Base-by-base conservation (phyloP, 2,888 invertebrate genomes). In the Polydrusus tereticollis region DNA sequence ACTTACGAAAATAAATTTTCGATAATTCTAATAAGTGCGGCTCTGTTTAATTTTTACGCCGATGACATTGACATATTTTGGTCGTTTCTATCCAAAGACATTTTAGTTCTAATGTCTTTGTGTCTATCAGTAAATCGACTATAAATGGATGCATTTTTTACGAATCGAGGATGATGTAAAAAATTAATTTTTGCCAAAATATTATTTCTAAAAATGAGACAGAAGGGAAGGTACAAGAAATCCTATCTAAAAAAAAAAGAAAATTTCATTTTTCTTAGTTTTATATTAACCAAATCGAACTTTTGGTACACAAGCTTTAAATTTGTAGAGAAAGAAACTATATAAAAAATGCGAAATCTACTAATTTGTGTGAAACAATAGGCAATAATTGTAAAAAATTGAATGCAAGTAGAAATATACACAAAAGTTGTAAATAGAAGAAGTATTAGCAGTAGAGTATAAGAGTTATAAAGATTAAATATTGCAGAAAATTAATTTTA, bases 281-380 rank as follows among this genome's bases (percentile, higher is more conserved):
- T 36, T 73, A 69, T 73, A 66, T 66, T 73, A 75, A 71, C 70
- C 75, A 72, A 75, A 73, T 64, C 70, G 52, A 73, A 73, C 73
- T 73, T 55, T 73, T 75, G 75, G 70, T 75, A 72, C 72, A 72
- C 58, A 75, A 75, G 75, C 75, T 74, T 62, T 59, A 63, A 58
- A 65, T 65, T 60, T 69, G 47, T 43, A 69, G 71, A 70, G 52
- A 74, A 69, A 67, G 71, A 73, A 74, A 73, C 59, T 71, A 64
- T 70, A 26, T 26, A 36, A 70, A 50, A 58, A 59, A 47, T 38
- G 26, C 7, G 29, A 45, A 26, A 20, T 65, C 50, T 47, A 66
- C 57, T 23, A 33, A 20, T 20, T 63, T 21, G 52, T 58, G 41
- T 59, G 26, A 63, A 69, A 62, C 14, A 59, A 36, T 38, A 62